These are phyloP conservation scores for Cactoblastis cactorum DNA, from an alignment of 2,888 invertebrate species.

Conservation along the genomic window DNA sequence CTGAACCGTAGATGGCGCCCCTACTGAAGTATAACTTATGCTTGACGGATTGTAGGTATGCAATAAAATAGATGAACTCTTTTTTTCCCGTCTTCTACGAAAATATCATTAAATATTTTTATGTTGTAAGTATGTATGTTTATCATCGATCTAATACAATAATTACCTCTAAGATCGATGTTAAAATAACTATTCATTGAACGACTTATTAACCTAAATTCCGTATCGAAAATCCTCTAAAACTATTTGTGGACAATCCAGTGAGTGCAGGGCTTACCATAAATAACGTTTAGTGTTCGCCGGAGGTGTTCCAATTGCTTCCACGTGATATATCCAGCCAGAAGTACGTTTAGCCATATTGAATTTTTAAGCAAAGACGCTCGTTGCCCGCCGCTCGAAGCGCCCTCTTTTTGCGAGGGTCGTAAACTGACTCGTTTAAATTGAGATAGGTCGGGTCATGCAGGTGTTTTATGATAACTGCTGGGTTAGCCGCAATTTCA, in stretches of 20 bases:
- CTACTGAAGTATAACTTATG: no score
- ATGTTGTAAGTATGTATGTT: no score
- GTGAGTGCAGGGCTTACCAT: conserved; percentile 70
- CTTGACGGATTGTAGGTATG: no score
- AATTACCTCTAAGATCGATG: no score
- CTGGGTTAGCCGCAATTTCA: not conserved
- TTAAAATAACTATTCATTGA: not conserved
- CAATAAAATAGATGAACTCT: no score
- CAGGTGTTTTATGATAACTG: conserved; percentile 30
- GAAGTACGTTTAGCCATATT: conserved; percentile 67
- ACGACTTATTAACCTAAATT: conserved; percentile 4
- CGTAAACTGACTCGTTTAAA: conserved; percentile 43
- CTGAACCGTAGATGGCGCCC: no score
- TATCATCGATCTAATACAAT: no score
- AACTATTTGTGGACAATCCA: conserved; percentile 65
- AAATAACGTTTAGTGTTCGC: conserved; percentile 73
- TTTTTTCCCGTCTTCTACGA: no score
- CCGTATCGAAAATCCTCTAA: conserved; percentile 58
- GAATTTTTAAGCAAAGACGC: conserved; percentile 67
- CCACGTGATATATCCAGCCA: conserved; percentile 68
- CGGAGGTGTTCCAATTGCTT: conserved; percentile 75
- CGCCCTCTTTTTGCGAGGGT: conserved; percentile 31
- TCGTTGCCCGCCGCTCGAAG: conserved; percentile 15
- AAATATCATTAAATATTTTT: no score
- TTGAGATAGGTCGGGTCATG: conserved; percentile 43